Evolutionary conservation across 2,888 invertebrate genomes (phyloP).

Genomic region (Spialia ferax): DNA sequence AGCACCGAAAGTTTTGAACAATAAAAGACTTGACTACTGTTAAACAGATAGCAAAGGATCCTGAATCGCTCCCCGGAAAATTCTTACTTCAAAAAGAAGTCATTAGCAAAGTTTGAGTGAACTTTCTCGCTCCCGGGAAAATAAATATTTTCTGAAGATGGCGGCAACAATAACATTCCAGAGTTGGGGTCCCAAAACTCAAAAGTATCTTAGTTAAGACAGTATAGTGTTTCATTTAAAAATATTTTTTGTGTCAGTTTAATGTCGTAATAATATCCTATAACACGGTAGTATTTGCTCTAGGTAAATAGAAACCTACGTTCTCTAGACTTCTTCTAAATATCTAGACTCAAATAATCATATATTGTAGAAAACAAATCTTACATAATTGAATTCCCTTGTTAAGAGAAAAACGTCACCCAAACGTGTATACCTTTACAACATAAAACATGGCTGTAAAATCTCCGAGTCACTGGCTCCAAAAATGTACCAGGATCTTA

Average conservation of each 20-base stretch:
- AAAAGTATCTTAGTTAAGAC: constrained; percentile 47
- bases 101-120: constrained; percentile 77
- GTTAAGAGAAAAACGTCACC: background rate
- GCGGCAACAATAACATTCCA: constrained; percentile 66
- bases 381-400: no score
- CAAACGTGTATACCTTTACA: background rate
- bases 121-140: constrained; percentile 69
- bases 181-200: constrained; percentile 41
- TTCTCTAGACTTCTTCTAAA: no score
- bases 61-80: constrained; percentile 68
- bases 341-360: no score
- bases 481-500: constrained; percentile 46
- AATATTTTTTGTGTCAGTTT: background rate
- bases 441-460: constrained; percentile 1
- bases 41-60: constrained; percentile 74
- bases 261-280: no score
- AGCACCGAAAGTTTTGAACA: constrained; percentile 55
- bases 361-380: no score
- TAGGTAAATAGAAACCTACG: no score
- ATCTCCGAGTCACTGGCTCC: background rate
- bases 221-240: background rate
- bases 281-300: no score
- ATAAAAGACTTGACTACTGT: constrained; percentile 71
- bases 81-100: constrained; percentile 78
- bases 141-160: constrained; percentile 77